These are phyloP conservation scores for Drosophila trapezifrons DNA, from an alignment of 1,140 invertebrate species.

Conservation along the genomic window DNA sequence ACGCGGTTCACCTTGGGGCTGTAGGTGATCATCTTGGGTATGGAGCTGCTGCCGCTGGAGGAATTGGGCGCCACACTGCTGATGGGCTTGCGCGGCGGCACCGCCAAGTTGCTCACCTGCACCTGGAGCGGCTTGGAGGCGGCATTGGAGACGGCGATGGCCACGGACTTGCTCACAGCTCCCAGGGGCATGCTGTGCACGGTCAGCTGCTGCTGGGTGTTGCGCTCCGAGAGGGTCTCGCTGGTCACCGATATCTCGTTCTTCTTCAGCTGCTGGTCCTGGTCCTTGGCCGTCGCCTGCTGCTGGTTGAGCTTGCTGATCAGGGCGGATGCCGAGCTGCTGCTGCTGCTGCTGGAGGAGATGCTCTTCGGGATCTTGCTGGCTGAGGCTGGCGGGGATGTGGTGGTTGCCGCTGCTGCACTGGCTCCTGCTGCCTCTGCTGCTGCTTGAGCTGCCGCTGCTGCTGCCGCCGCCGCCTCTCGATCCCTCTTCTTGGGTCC, in stretches of 20 bases:
- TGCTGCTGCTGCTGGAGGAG: constrained; percentile 67
- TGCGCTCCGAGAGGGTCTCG: constrained; percentile 75
- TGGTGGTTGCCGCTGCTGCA: constrained; percentile 60
- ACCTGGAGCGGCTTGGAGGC: constrained; percentile 68
- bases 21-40: constrained; percentile 89
- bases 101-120: constrained; percentile 68
- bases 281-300: constrained; percentile 48
- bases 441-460: constrained; percentile 49
- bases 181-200: constrained; percentile 88
- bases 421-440: constrained; percentile 49
- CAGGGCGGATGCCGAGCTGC: constrained; percentile 59
- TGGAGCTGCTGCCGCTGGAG: constrained; percentile 84
- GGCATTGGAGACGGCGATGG: constrained; percentile 54
- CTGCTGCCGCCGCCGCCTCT: constrained; percentile 69
- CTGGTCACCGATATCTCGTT: constrained; percentile 72
- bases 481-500: constrained; percentile 76
- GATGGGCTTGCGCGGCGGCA: constrained; percentile 88
- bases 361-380: constrained; percentile 81
- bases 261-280: constrained; percentile 54
- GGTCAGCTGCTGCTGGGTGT: constrained; percentile 85
- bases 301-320: constrained; percentile 71
- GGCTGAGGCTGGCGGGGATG: constrained; percentile 36
- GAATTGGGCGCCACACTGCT: constrained; percentile 92
- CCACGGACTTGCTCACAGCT: constrained; percentile 87
- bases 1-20: constrained; percentile 83